These are phyloP conservation scores for Microhierax caerulescens DNA, from an alignment of 2,797 vertebrate species.

Conservation along the genomic window DNA sequence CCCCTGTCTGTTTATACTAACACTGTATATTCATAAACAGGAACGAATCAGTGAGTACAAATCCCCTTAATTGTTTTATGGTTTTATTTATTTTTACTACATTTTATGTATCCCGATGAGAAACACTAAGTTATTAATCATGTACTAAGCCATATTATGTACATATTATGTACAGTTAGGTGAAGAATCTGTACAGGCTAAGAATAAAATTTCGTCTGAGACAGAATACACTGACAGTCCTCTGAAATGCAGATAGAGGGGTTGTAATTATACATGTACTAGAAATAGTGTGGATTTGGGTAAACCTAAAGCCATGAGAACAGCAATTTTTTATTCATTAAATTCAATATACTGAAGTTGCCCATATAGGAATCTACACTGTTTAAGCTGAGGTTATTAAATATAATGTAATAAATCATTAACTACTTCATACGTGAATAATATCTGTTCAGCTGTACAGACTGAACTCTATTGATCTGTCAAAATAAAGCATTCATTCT, in stretches of 20 bases:
- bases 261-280: rapidly evolving
- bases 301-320: not conserved
- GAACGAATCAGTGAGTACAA: slow-evolving; percentile 47
- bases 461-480: not conserved
- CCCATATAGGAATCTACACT: not conserved
- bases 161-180: not conserved
- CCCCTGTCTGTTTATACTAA: slow-evolving; percentile 57
- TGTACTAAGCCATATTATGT: not conserved
- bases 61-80: slow-evolving; percentile 49
- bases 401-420: not conserved
- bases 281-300: not conserved
- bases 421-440: not conserved
- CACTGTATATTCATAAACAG: slow-evolving; percentile 44
- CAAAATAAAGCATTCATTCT: not conserved
- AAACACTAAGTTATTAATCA: slow-evolving; percentile 21
- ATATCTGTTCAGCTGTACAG: not conserved
- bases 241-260: not conserved
- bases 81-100: slow-evolving; percentile 56
- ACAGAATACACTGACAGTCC: not conserved
- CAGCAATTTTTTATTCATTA: not conserved
- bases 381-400: not conserved
- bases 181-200: not conserved
- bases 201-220: not conserved
- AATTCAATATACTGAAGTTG: not conserved
- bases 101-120: slow-evolving; percentile 1